phyloP scores from a whole-genome alignment of 92 coral and sea anemone genomes.

The Desmophyllum pertusum region DNA sequence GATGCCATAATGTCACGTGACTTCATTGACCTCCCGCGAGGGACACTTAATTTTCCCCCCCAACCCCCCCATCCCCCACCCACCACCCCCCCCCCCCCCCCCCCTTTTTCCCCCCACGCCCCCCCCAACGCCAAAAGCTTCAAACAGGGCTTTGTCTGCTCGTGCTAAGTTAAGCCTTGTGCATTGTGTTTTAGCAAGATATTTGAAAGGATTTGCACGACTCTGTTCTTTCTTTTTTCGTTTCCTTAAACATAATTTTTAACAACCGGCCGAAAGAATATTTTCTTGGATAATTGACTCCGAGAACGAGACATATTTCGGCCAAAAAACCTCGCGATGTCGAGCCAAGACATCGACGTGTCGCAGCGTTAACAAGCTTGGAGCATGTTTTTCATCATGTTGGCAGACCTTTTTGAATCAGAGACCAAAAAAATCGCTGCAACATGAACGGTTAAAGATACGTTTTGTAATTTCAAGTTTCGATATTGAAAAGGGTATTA shows the following conservation, averaged over 20 bases:
- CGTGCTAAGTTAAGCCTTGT: neutral
- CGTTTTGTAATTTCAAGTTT: neutral
- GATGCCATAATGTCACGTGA: slow-evolving; percentile 8
- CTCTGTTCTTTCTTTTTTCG: slow-evolving; percentile 3
- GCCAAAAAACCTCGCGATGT: neutral
- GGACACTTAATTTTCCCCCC: slow-evolving; percentile 9
- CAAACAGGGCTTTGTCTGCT: neutral
- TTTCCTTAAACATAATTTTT: neutral
- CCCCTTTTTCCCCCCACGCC: too few species aligned
- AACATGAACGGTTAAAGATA: neutral
- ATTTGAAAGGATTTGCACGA: slow-evolving; percentile 12
- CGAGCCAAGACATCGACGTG: neutral
- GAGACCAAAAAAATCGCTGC: neutral
- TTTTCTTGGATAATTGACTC: neutral
- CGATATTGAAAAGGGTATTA: neutral
- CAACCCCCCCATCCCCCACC: too few species aligned
- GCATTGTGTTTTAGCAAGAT: neutral
- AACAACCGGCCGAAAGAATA: neutral
- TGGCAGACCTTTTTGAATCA: neutral
- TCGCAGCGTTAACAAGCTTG: too few species aligned
- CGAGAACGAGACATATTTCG: neutral
- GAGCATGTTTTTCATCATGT: neutral
- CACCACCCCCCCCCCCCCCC: too few species aligned
- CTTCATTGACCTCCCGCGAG: neutral
- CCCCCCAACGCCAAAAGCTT: slow-evolving; percentile 36